Base-by-base conservation (phyloP, 2,113 vertebrate genomes). In the Pteronura brasiliensis region DNA sequence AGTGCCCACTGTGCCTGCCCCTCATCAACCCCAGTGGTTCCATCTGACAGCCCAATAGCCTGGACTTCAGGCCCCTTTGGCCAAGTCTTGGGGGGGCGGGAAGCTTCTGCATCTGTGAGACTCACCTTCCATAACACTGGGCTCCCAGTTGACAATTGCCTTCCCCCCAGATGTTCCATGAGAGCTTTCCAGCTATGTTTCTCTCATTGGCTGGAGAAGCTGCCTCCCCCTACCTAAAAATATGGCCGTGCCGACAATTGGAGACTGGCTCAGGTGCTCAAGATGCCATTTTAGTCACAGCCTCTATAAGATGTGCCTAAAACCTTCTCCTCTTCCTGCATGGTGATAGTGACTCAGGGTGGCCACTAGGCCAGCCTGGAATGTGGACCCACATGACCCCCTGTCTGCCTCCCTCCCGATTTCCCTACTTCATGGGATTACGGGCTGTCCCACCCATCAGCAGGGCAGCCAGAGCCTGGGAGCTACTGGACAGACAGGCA, bases 381-480 rank as follows among this genome's bases (percentile, higher is more conserved):
- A 34, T n/a, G 55, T 17, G 11, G 27, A 31, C 55, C 27, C 0
- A 11, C 34, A 44, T 55, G 42, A 47, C 29, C 29, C 17, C 4
- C 52, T 17, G 2, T 25, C 29, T 34, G 23, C 36, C 1, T 15
- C n/a, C 5, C 42, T 11, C 7, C 21, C 2, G 12, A 49, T 36
- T 52, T 79, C 52, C 72, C 55, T 44, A 39, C 31, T 65, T 86
- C 47, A 5, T 15, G 74, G 17, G 23, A 57, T 27, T 6, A 13
- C 7, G 4, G 44, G 39, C 23, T n/a, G 34, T 13, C 63, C 42
- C 65, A 0, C 6, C 85, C 21, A 21, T 49, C 34, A 4, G 39
- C 6, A 0, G 85, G 79, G 49, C 3, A 20, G 4, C 47, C 3
- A 15, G 21, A 4, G 6, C 23, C 8, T 1, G 29, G 0, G 7